Base-by-base conservation (phyloP, 2,888 invertebrate genomes). In the Digitonthophagus gazella region DNA sequence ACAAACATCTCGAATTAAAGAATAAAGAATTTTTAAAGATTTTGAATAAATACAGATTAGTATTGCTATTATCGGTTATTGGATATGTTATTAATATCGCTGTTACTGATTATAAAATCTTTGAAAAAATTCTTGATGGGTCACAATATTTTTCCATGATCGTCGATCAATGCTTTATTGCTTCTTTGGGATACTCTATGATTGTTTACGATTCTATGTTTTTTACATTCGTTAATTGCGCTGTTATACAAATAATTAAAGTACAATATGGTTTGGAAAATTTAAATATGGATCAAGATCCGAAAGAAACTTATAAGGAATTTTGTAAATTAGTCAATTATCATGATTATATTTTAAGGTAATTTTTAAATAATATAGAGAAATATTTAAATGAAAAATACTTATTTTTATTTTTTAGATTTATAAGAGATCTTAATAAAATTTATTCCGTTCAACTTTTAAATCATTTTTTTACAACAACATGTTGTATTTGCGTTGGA, bases 391-490 rank as follows among this genome's bases (percentile, higher is more conserved):
- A n/a, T 2, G 1, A 2, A 11, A 54, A n/a, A n/a, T 1, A 54
- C 11, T 14, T 14, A 54, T n/a, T 54, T 54, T n/a, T n/a, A n/a
- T 14, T 57, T 58, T 58, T 58, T 19, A 58, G 58, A 58, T 61
- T 19, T 18, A 14, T 61, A n/a, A 61, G 18, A 2, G 15, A 61
- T 19, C 6, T 61, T 2, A 61, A 61, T 2, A 16, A 6, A 5
- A 16, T 61, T 19, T 61, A 5, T 14, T 61, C 19, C 11, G 18
- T 61, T 1, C 61, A 61, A 20, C 18, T 61, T 6, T 20, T 61
- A 18, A 61, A 61, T 18, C 61, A 61, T n/a, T 61, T 61, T 61
- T 16, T 61, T 16, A 61, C 61, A n/a, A 19, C 61, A 3, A 20
- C 18, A 1, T 18, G 61, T 5, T 61, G 61, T 20, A 61, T 61